Evolutionary conservation across 2,797 vertebrate species (phyloP).

Genomic region (Dicrostonyx torquatus): DNA sequence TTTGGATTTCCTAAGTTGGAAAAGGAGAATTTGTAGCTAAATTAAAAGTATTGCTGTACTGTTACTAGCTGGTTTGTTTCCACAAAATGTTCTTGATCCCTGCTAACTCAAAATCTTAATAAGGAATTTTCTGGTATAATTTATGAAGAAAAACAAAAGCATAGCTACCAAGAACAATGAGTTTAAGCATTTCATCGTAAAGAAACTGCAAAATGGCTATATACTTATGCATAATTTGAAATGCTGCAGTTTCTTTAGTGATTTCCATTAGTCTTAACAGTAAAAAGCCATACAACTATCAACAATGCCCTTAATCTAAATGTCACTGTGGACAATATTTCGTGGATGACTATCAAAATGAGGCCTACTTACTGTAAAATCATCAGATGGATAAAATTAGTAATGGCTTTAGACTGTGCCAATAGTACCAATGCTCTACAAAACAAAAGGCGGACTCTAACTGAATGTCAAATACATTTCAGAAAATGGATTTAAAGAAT

Average conservation of each 20-base stretch:
- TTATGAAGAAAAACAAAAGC: slow-evolving; percentile 79
- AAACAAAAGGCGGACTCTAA: slow-evolving; percentile 84
- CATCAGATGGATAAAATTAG: slow-evolving; percentile 85
- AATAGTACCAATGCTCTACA: slow-evolving; percentile 79
- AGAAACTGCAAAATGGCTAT: slow-evolving; percentile 83
- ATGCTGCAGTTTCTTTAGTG: slow-evolving; percentile 83
- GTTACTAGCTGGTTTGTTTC: slow-evolving; percentile 81
- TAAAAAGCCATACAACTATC: slow-evolving; percentile 85
- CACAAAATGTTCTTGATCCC: slow-evolving; percentile 82
- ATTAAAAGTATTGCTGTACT: slow-evolving; percentile 81
- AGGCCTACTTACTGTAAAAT: slow-evolving; percentile 82
- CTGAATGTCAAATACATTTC: slow-evolving; percentile 82
- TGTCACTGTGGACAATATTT: slow-evolving; percentile 77
- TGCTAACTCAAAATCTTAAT: slow-evolving; percentile 82
- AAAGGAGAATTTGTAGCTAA: slow-evolving; percentile 83
- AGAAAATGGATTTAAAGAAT: slow-evolving; percentile 85
- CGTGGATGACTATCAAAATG: slow-evolving; percentile 84
- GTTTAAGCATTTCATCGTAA: slow-evolving; percentile 82
- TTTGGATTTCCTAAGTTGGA: slow-evolving; percentile 87
- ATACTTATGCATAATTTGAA: slow-evolving; percentile 81
- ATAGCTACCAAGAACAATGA: slow-evolving; percentile 79
- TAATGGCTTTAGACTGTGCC: slow-evolving; percentile 86
- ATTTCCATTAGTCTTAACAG: slow-evolving; percentile 83
- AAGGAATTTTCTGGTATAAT: slow-evolving; percentile 81
- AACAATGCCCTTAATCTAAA: slow-evolving; percentile 80